A percentile compares a stretch with the other conserved stretches of the same genome.
phyloP scores from a whole-genome alignment of 1,140 invertebrate genomes.

The Mylabris phalerata region DNA sequence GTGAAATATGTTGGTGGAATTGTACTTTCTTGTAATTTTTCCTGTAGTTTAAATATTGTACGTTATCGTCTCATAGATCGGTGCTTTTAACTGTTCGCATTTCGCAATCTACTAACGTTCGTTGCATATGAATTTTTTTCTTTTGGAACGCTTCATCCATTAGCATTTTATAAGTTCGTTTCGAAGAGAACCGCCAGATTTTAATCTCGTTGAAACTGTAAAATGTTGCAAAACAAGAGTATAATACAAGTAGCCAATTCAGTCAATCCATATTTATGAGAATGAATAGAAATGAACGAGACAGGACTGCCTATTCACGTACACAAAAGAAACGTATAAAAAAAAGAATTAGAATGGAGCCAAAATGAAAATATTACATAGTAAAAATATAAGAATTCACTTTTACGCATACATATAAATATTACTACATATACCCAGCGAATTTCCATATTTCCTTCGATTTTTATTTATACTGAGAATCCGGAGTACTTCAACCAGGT shows the following conservation, averaged over 20 bases:
- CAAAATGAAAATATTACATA: constrained; percentile 27
- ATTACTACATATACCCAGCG: constrained; percentile 6
- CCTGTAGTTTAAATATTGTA: too few species aligned
- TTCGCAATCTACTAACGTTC: too few species aligned
- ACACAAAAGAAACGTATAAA: background rate
- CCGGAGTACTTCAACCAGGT: background rate
- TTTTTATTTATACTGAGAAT: constrained; percentile 31
- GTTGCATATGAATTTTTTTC: too few species aligned
- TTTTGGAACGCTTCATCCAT: too few species aligned
- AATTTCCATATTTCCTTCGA: constrained; percentile 33
- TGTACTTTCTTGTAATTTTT: too few species aligned
- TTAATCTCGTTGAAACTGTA: constrained; percentile 22
- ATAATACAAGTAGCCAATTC: constrained; percentile 21
- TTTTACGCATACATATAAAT: constrained; percentile 5
- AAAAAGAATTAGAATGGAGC: constrained; percentile 6
- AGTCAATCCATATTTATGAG: constrained; percentile 27
- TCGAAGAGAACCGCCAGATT: constrained; percentile 4
- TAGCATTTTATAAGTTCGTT: background rate
- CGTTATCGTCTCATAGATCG: too few species aligned
- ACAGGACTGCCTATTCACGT: too few species aligned
- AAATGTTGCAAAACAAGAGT: constrained; percentile 18
- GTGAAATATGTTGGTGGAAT: too few species aligned
- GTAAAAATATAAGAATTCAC: constrained; percentile 13
- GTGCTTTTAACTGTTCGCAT: too few species aligned
- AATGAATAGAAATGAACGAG: background rate